Evolutionary conservation across 2,888 invertebrate genomes (phyloP), one percentile per base, ranked within the genome.

Genomic region (Mycalesis mineus): DNA sequence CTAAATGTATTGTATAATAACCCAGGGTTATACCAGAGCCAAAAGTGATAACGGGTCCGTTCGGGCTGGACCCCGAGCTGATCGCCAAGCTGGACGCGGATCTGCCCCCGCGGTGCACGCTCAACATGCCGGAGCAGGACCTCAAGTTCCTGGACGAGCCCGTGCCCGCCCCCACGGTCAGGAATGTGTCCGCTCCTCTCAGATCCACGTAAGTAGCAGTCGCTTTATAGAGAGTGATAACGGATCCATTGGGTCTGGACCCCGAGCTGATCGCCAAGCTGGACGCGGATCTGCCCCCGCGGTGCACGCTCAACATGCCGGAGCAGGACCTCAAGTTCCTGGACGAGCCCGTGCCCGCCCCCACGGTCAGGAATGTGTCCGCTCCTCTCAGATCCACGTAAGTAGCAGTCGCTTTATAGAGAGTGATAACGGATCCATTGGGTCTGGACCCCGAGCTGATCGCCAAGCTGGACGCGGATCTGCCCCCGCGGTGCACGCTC

Each of bases 161-260:
- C 60, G 88, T 84, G 63, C 90, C 78, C 11, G 81, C 62, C 51
- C 75, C 74, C 69, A 83, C 78, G 1, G 60, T 65, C 2, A 56
- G 66, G 8, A 54, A 42, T 13, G 64, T 63, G 8, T 42, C 62
- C 9, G 62, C 63, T 14, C 72, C 77, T 1, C 59, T 74, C 1
- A 64, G 76, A 11, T 63, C 79, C 33, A 83, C 75, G 82, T 80
- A 33, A 65, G 58, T 29, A 14, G 22, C 22, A 22, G 22, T 22
- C 2, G 22, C 5, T 22, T n/a, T n/a, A n/a, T n/a, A n/a, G 9
- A 78, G 81, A 28, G 84, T 91, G 45, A 77, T 92, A 4, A 88
- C 92, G 0, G 96, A 96, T 15, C 95, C 95, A 28, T 97, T 95
- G 80, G 92, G 94, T 0, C 87, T 97, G 48, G 96, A 97, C 78